phyloP scores from a whole-genome alignment of 2,113 vertebrate species.

The Morphnarchus princeps region DNA sequence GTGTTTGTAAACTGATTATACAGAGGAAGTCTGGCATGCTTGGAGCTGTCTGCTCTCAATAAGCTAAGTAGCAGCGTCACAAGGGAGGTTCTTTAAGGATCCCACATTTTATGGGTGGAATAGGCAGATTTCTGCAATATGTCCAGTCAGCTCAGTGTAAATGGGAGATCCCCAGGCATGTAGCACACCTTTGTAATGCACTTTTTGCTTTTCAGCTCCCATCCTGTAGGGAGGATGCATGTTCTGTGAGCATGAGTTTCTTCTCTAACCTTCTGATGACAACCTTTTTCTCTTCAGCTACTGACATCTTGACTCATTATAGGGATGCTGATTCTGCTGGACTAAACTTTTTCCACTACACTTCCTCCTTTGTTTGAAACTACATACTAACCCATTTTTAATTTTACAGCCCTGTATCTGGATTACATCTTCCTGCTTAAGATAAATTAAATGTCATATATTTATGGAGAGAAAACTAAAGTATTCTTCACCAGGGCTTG shows the following conservation, averaged over 20 bases:
- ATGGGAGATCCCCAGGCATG: constrained; percentile 38
- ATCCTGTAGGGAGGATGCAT: constrained; percentile 44
- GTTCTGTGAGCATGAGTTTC: constrained; percentile 63
- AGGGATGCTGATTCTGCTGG: constrained; percentile 66
- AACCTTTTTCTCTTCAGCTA: constrained; percentile 69
- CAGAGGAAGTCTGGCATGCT: not conserved
- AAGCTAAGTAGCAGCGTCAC: not conserved
- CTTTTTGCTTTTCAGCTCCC: not conserved
- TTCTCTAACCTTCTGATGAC: not conserved
- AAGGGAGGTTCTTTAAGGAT: not conserved
- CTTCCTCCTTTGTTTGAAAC: constrained; percentile 69
- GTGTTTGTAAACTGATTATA: accelerated
- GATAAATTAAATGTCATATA: not conserved
- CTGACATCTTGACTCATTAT: constrained; percentile 60
- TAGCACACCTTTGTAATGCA: not conserved
- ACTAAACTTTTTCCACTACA: constrained; percentile 68
- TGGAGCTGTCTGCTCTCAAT: not conserved
- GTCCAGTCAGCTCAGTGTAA: not conserved
- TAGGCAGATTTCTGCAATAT: not conserved
- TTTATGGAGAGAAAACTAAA: not conserved
- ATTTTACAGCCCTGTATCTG: constrained; percentile 68
- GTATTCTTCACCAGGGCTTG: not conserved
- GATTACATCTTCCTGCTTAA: constrained; percentile 48
- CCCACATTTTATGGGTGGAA: not conserved
- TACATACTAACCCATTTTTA: constrained; percentile 58